A percentile compares a stretch with the other conserved stretches of the same genome.
Conservation (phyloP, 2,888 invertebrate species). For the Gastracanthus pulcherrimus region DNA sequence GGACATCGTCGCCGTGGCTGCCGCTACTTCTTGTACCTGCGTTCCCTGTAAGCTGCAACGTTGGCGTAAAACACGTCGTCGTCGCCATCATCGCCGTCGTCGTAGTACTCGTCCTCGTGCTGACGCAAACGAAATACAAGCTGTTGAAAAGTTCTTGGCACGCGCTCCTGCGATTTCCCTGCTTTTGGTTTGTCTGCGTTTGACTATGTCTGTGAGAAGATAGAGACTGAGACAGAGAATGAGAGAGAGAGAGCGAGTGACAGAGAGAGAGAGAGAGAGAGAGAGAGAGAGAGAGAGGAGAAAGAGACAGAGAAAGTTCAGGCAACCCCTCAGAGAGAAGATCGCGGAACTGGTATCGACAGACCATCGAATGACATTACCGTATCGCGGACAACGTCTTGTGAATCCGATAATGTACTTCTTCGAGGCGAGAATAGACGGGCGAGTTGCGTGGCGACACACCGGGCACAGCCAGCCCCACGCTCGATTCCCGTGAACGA, state of each 20-base stretch:
- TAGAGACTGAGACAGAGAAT: not conserved
- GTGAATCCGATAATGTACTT: slow-evolving; percentile 42
- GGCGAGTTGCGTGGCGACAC: not conserved
- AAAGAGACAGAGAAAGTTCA: not conserved
- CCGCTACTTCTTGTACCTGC: no score
- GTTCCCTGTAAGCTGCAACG: slow-evolving; percentile 17
- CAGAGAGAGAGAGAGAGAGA: not conserved
- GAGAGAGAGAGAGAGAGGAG: no score
- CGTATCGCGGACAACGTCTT: slow-evolving; percentile 33
- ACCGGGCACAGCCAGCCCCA: not conserved
- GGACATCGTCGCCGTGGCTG: not conserved
- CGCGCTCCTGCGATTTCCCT: slow-evolving; percentile 53
- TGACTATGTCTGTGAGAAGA: no score
- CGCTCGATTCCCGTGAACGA: not conserved
- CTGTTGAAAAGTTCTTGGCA: slow-evolving; percentile 55
- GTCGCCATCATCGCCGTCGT: not conserved
- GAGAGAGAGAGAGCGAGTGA: no score
- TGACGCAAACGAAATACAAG: slow-evolving; percentile 64
- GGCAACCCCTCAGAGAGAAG: no score
- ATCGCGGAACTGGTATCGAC: slow-evolving; percentile 42
- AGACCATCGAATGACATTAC: slow-evolving; percentile 45
- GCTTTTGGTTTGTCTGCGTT: not conserved
- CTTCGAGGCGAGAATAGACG: no score
- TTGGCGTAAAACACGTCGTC: slow-evolving; percentile 16
- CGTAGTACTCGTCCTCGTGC: slow-evolving; percentile 16